A percentile compares a stretch with the other conserved stretches of the same genome.
Evolutionary conservation across 1,140 invertebrate species (phyloP).

Genomic region (Aradophagus sp.): DNA sequence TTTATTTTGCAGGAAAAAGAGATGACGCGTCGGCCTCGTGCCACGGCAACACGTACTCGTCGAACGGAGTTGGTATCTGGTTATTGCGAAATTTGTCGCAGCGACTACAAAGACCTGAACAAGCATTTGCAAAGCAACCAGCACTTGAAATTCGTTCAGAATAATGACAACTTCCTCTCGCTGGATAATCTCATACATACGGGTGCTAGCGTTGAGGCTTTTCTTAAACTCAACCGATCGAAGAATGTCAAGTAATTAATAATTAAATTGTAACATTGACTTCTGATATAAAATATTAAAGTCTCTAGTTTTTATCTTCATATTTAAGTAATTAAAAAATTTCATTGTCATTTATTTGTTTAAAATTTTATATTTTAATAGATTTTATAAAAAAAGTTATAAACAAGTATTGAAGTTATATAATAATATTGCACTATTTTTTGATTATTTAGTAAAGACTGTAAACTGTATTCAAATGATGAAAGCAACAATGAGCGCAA

Average conservation of each 20-base stretch:
- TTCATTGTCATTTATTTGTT: too few species aligned
- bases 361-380: conserved; percentile 3
- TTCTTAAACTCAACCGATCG: conserved; percentile 75
- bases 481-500: too few species aligned
- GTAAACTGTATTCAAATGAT: conserved; percentile 65
- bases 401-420: too few species aligned
- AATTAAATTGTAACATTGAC: too few species aligned
- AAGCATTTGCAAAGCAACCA: conserved; percentile 82
- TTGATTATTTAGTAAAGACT: conserved; percentile 68
- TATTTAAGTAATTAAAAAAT: too few species aligned
- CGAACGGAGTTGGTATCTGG: conserved; percentile 77
- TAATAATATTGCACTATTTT: too few species aligned
- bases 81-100: conserved; percentile 85
- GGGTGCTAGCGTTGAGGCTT: conserved; percentile 78
- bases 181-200: conserved; percentile 80
- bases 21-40: conserved; percentile 81
- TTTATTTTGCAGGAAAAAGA: conserved; percentile 67
- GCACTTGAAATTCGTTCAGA: conserved; percentile 81
- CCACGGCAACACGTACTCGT: conserved; percentile 75
- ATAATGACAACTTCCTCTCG: conserved; percentile 82
- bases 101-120: conserved; percentile 80
- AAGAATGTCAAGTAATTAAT: conserved; percentile 70
- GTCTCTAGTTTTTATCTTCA: too few species aligned
- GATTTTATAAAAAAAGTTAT: conserved; percentile 5
- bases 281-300: too few species aligned